phyloP scores from a whole-genome alignment of 2,113 vertebrate genomes.

The Osmerus mordax region DNA sequence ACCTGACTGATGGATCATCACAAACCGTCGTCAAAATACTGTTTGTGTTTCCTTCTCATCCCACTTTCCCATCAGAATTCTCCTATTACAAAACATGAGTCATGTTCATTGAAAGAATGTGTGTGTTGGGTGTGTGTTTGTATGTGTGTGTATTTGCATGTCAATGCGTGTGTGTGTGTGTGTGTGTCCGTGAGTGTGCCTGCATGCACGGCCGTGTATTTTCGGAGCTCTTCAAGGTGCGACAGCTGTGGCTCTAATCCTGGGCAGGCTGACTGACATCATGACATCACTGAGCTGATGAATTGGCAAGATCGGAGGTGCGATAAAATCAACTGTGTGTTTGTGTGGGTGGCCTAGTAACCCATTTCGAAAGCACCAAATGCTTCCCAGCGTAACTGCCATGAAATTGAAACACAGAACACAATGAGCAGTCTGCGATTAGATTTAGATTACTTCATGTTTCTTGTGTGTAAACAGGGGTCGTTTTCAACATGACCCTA shows the following conservation, averaged over 20 bases:
- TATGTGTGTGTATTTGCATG: conserved; percentile 2
- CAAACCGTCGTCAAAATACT: not conserved
- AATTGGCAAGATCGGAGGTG: conserved; percentile 13
- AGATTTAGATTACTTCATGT: too few relatives aligned
- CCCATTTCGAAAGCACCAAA: not conserved
- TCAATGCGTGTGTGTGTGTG: not conserved
- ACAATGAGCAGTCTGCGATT: not conserved
- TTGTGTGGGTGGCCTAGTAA: not conserved
- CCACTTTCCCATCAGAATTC: too few relatives aligned
- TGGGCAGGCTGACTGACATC: conserved; percentile 8
- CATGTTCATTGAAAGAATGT: not conserved
- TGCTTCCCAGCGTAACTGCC: not conserved
- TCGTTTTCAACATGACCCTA: too few relatives aligned
- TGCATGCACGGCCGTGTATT: conserved; percentile 1
- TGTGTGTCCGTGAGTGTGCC: too few relatives aligned
- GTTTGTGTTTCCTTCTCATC: too few relatives aligned
- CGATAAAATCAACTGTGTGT: conserved; percentile 7
- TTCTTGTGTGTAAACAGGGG: too few relatives aligned
- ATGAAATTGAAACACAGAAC: not conserved
- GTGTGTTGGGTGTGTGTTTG: not conserved
- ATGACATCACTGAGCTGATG: conserved; percentile 10
- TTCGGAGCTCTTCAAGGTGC: conserved; percentile 28
- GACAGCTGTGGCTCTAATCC: conserved; percentile 37
- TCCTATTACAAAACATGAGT: not conserved
- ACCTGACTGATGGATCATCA: not conserved